A percentile compares a stretch with the other conserved stretches of the same genome.
Conservation (phyloP, 2,797 vertebrate genomes). For the Synanceia verrucosa region DNA sequence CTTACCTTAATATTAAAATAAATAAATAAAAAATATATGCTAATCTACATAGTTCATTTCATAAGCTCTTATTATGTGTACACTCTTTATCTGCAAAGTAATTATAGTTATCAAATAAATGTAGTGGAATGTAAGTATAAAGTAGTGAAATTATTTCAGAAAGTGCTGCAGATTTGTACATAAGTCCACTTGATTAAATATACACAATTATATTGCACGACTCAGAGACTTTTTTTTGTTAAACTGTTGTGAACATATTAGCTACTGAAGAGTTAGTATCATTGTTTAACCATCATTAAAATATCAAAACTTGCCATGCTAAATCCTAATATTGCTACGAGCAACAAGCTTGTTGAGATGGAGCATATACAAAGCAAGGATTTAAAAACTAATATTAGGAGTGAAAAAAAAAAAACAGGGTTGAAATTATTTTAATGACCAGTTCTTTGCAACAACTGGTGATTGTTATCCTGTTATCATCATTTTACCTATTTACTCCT, state of each 20-base stretch:
- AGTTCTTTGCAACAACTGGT: neutral
- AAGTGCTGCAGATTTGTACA: neutral
- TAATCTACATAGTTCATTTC: no score
- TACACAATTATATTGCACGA: no score
- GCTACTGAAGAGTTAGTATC: neutral
- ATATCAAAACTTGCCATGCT: neutral
- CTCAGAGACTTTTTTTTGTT: neutral
- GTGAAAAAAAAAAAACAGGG: neutral
- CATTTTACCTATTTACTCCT: conserved; percentile 18
- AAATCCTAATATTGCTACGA: neutral
- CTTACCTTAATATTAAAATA: neutral
- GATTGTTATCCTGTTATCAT: conserved; percentile 13
- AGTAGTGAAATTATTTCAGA: neutral
- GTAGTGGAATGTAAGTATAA: neutral
- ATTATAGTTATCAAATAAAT: neutral
- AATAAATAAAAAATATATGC: no score
- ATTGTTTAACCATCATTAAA: neutral
- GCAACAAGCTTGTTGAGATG: neutral
- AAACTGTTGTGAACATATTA: neutral
- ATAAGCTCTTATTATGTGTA: neutral
- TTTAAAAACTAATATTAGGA: neutral
- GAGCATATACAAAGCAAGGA: neutral
- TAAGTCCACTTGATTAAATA: neutral
- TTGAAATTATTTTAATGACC: neutral
- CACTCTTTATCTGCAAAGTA: neutral